phyloP scores from a whole-genome alignment of 2,797 vertebrate genomes.

The Pangasius sanitwongsei region DNA sequence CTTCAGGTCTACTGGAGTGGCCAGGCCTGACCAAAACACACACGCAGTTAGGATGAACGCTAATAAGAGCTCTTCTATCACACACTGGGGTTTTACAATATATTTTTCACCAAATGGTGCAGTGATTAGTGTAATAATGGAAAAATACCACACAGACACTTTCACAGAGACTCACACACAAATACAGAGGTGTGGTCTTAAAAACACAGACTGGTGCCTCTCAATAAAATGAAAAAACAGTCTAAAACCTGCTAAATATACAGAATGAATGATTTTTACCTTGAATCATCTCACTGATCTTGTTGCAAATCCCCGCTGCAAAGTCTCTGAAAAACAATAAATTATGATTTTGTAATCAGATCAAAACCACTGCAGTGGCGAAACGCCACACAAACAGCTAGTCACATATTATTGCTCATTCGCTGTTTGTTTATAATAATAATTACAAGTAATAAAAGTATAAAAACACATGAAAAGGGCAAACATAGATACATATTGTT shows the following conservation, averaged over 20 bases:
- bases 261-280: conserved; percentile 71
- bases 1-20: conserved; percentile 95
- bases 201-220: neutral
- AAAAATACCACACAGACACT: neutral
- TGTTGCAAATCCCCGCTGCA: conserved; percentile 98
- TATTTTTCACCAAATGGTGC: neutral
- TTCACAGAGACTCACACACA: neutral
- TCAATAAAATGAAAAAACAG: neutral
- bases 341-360: neutral
- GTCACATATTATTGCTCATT: neutral
- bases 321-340: conserved; percentile 84
- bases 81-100: neutral
- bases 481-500: neutral
- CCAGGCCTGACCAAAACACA: conserved; percentile 76
- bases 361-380: neutral
- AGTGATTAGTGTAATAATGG: neutral
- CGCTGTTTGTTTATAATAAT: no score
- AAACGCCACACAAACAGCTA: neutral
- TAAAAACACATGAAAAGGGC: neutral
- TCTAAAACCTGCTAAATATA: neutral
- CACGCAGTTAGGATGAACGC: neutral
- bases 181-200: neutral
- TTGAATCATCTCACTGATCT: conserved; percentile 99
- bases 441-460: neutral
- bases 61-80: neutral